Base-by-base conservation (phyloP, 2,888 invertebrate species). In the Phyto melanocephala region DNA sequence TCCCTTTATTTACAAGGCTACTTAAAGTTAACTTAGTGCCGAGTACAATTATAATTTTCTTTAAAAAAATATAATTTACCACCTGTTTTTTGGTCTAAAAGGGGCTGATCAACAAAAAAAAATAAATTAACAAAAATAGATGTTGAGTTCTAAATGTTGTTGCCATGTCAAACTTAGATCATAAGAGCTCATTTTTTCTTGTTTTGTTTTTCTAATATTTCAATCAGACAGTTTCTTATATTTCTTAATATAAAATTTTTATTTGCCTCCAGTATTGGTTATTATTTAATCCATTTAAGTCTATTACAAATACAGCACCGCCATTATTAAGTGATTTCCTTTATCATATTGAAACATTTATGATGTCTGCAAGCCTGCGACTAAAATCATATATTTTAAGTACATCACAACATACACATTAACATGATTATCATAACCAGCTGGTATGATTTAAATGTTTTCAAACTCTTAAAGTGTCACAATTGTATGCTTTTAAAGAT, bases 401-500 rank as follows among this genome's bases (percentile, higher is more conserved):
- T 42, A 42, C 1, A 3, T 5, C 13, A 13, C 10, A 13, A 10
- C 13, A 4, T 40, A 11, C 40, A 47, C 37, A 15, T 35, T 15
- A 54, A n/a, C n/a, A n/a, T n/a, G n/a, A n/a, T n/a, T 8, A 47
- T 37, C 56, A 47, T 28, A 54, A 28, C 22, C 37, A 60, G 60
- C 60, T 68, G 76, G 50, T 33, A 42, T 42, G 68, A 52, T 42
- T 68, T 47, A 35, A 15, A 68, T 35, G 15, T 50, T 42, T 52
- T 28, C 42, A 60, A 7, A 2, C 8, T 24, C 11, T 72, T 72
- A 72, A 79, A 65, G 65, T 72, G 72, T 78, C 79, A 60, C 72
- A 79, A 60, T 79, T 79, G 79, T 60, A 42, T 72, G 60, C 22
- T 72, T 52, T 79, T 52, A 35, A 65, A 72, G 65, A 67, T 65